Base-by-base conservation (phyloP, 2,113 vertebrate species). In the Varanus salvator region DNA sequence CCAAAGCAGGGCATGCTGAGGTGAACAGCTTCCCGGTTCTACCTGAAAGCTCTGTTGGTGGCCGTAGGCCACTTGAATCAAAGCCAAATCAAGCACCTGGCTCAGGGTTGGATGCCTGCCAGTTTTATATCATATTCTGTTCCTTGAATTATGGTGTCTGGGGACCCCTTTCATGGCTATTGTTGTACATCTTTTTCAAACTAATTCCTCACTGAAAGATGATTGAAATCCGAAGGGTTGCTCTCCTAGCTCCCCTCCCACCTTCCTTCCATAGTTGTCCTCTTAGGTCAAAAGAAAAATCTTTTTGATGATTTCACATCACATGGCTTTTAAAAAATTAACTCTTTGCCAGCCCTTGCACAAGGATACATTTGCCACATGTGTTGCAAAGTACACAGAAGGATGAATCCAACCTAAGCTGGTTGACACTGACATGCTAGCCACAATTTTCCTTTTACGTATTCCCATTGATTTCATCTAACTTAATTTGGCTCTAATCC, bases 51-150 rank as follows among this genome's bases (percentile, higher is more conserved):
- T 96, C 92, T 2, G 90, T 97, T 97, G 97, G 97, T 97, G 97
- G 97, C 97, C 95, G 92, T 90, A 93, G 97, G 97, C 97, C 95
- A 96, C 95, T 97, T 97, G 97, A 97, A 95, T 93, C 86, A 9
- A 82, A 95, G 97, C 97, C 97, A 97, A 94, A 93, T 82, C 86
- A 97, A 96, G 97, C 97, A 98, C 97, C 98, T 98, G 98, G 97
- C 96, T 96, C 90, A 76, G 83, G 15, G 84, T 93, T 97, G 97
- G 97, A 96, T 11, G 23, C 80, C 87, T 92, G 97, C 97, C 97
- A 97, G 95, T 68, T 94, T 92, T 93, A 88, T 89, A 96, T 93
- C 93, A 94, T 93, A 93, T 93, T 94, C 95, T 95, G 64, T 86
- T 87, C 94, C 93, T 92, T 95, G 96, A 97, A 96, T 95, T 96